A percentile compares a stretch with the other conserved stretches of the same genome.
Evolutionary conservation across 2,797 vertebrate species (phyloP).

Genomic region (Nothura maculosa): DNA sequence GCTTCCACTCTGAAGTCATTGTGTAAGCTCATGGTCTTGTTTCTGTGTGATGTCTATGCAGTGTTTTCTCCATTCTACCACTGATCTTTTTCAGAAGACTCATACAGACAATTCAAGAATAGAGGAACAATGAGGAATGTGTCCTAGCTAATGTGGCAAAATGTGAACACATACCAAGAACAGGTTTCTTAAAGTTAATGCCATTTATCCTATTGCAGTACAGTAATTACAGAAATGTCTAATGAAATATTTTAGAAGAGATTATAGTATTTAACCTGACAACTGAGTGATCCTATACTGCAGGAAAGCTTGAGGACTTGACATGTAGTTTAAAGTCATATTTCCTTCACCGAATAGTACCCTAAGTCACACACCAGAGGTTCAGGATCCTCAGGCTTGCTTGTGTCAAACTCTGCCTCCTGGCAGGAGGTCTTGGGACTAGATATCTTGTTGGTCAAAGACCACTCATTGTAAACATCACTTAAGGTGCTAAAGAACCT

Average conservation of each 20-base stretch:
- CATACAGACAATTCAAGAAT: neutral
- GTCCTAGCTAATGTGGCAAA: neutral
- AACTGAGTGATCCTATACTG: neutral
- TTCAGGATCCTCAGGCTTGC: neutral
- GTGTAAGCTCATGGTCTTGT: neutral
- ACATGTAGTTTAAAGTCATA: neutral
- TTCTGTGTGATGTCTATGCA: neutral
- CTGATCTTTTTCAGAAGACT: neutral
- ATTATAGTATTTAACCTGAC: neutral
- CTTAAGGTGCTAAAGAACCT: neutral
- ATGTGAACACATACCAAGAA: neutral
- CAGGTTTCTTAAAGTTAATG: neutral
- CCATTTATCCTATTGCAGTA: neutral
- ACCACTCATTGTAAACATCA: neutral
- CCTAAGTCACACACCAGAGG: neutral
- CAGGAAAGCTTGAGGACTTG: neutral
- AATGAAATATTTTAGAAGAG: conserved; percentile 27
- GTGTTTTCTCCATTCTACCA: neutral
- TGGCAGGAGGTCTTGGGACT: neutral
- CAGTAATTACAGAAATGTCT: neutral
- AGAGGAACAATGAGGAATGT: neutral
- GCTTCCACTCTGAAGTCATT: neutral
- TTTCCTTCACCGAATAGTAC: conserved; percentile 11
- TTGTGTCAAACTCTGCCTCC: neutral
- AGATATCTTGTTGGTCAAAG: neutral